phyloP scores from a whole-genome alignment of 2,888 invertebrate genomes.

The Diarsia brunnea region DNA sequence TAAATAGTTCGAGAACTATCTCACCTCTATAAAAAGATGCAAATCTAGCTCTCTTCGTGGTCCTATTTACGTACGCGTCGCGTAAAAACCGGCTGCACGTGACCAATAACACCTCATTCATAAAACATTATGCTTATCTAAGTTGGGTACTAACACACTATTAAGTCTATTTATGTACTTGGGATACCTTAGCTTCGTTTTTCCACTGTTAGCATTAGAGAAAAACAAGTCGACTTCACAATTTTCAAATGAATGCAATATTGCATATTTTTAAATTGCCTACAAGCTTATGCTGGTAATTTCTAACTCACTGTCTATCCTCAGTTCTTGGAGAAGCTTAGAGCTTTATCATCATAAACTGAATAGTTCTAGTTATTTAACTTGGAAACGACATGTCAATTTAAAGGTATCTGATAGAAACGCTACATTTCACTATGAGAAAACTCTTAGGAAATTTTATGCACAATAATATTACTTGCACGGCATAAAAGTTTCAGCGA shows the following conservation, averaged over 20 bases:
- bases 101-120: slow-evolving; percentile 60
- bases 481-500: slow-evolving; percentile 42
- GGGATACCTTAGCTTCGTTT: slow-evolving; percentile 37
- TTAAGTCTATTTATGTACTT: slow-evolving; percentile 37
- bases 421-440: not conserved
- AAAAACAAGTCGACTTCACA: slow-evolving; percentile 33
- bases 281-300: not conserved
- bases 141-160: slow-evolving; percentile 28
- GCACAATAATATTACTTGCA: slow-evolving; percentile 16
- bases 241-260: slow-evolving; percentile 37
- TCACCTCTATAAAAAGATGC: not conserved
- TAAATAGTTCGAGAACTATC: not conserved
- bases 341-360: not conserved
- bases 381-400: not conserved
- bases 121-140: slow-evolving; percentile 63
- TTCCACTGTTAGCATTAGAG: slow-evolving; percentile 44
- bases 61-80: slow-evolving; percentile 23
- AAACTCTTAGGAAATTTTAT: slow-evolving; percentile 4
- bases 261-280: slow-evolving; percentile 4
- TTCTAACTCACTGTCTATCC: not conserved
- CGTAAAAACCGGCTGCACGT: slow-evolving; percentile 31
- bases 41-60: slow-evolving; percentile 9
- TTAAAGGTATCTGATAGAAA: slow-evolving; percentile 6
- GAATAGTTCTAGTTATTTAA: not conserved
- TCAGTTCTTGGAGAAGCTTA: not conserved